Conservation (phyloP, 2,113 vertebrate genomes). For the Daphoenositta chrysoptera region DNA sequence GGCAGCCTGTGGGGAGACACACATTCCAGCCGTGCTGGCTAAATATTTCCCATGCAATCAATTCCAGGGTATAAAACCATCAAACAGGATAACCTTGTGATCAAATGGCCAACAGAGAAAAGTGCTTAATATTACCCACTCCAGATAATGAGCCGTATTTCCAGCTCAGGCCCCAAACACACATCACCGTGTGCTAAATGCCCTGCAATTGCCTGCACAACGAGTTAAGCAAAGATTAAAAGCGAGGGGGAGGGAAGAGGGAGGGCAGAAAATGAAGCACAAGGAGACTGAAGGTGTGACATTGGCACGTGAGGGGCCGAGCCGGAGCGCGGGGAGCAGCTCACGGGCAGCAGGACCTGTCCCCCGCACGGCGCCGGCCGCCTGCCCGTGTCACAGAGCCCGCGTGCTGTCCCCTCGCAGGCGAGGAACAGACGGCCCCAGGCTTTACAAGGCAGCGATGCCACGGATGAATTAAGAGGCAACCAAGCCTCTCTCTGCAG, state of each 20-base stretch:
- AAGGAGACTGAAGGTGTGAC: background rate
- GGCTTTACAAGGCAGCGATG: background rate
- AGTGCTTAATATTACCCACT: constrained; percentile 57
- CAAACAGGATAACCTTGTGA: constrained; percentile 48
- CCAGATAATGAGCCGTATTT: constrained; percentile 49
- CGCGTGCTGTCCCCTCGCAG: background rate
- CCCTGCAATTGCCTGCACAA: constrained; percentile 8
- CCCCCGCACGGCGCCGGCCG: background rate
- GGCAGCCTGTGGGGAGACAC: background rate
- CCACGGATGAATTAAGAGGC: background rate
- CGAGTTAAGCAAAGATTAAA: constrained; percentile 44
- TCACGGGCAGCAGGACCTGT: background rate
- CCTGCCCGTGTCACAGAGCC: background rate
- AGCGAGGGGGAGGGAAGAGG: background rate
- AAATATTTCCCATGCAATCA: constrained; percentile 45
- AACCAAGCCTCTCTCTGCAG: background rate
- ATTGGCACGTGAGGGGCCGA: fast-evolving
- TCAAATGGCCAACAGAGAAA: constrained; percentile 57
- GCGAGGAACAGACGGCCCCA: background rate
- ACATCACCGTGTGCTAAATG: constrained; percentile 17
- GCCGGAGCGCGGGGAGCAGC: background rate
- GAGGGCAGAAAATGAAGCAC: background rate
- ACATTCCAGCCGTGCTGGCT: background rate
- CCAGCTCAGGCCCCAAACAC: constrained; percentile 35
- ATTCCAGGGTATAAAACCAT: constrained; percentile 37